These are phyloP conservation scores for Aphidius colemani DNA, from an alignment of 2,888 invertebrate species.

Conservation along the genomic window DNA sequence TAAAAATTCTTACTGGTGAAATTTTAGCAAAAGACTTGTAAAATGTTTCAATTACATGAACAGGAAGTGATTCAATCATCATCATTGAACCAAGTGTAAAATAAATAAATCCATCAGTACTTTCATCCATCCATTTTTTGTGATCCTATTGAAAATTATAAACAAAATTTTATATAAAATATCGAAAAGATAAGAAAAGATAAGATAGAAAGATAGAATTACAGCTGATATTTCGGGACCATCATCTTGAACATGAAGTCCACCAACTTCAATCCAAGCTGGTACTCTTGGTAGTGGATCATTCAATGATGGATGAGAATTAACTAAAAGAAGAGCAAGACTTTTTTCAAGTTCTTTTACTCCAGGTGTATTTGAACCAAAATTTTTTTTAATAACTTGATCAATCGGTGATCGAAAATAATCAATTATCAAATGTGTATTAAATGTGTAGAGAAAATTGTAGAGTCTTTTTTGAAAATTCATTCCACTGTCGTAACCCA, in stretches of 20 bases:
- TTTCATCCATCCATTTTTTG: constrained; percentile 51
- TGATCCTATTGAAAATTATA: constrained; percentile 40
- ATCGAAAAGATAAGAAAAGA: neutral
- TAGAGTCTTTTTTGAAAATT: constrained; percentile 43
- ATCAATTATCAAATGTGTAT: constrained; percentile 35
- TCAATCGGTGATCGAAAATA: constrained; percentile 34
- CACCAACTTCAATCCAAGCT: constrained; percentile 63
- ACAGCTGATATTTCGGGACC: constrained; percentile 39
- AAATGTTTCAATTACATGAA: constrained; percentile 38
- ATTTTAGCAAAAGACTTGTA: constrained; percentile 47
- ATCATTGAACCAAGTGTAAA: constrained; percentile 55
- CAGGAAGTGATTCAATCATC: constrained; percentile 47
- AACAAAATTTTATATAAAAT: too few species aligned
- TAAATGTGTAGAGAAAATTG: constrained; percentile 37
- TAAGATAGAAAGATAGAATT: constrained; percentile 13
- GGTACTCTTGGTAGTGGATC: constrained; percentile 60
- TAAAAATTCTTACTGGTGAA: constrained; percentile 47
- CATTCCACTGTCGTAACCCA: constrained; percentile 34
- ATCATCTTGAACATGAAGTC: constrained; percentile 61
- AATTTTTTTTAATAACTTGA: constrained; percentile 38
- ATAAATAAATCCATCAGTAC: constrained; percentile 51
- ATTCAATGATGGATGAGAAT: constrained; percentile 61
- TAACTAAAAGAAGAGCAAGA: constrained; percentile 61
- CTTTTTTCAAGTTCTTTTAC: constrained; percentile 50
- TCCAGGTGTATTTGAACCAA: constrained; percentile 32